These are phyloP conservation scores for Lagorchestes hirsutus DNA, from an alignment of 2,797 vertebrate species.

Conservation along the genomic window DNA sequence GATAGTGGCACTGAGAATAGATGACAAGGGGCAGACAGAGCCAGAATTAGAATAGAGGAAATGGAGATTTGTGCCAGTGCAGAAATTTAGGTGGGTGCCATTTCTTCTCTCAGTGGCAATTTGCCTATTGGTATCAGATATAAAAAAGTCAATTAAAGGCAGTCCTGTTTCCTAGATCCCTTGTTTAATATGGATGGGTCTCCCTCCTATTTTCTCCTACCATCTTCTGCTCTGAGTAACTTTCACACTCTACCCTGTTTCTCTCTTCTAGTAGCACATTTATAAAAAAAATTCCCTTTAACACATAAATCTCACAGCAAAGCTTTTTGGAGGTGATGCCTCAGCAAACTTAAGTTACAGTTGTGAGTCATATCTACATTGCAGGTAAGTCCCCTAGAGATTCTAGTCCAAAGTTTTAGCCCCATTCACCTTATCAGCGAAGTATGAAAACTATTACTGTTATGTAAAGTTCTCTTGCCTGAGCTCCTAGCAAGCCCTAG, in stretches of 20 bases:
- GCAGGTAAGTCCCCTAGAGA: neutral
- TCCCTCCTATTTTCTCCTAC: neutral
- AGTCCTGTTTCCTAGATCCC: neutral
- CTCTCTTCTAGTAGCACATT: neutral
- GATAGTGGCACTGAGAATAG: neutral
- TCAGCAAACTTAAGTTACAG: neutral
- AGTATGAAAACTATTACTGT: slow-evolving; percentile 4
- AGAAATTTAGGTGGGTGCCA: neutral
- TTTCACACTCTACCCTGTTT: neutral
- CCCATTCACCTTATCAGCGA: neutral
- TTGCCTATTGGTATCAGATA: neutral
- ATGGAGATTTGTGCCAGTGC: neutral
- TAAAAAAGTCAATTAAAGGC: neutral
- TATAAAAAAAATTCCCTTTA: slow-evolving; percentile 9
- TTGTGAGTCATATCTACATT: neutral
- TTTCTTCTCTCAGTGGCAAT: neutral
- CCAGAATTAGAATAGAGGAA: neutral
- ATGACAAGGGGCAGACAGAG: neutral
- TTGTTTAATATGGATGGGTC: neutral
- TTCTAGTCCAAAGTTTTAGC: slow-evolving; percentile 4
- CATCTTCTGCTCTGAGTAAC: neutral
- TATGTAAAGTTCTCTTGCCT: neutral
- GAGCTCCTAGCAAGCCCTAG: slow-evolving; percentile 6
- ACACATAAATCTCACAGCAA: neutral
- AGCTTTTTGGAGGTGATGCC: neutral